phyloP scores from a whole-genome alignment of 2,888 invertebrate genomes.

The Scaptomyza cyrtandrae region DNA sequence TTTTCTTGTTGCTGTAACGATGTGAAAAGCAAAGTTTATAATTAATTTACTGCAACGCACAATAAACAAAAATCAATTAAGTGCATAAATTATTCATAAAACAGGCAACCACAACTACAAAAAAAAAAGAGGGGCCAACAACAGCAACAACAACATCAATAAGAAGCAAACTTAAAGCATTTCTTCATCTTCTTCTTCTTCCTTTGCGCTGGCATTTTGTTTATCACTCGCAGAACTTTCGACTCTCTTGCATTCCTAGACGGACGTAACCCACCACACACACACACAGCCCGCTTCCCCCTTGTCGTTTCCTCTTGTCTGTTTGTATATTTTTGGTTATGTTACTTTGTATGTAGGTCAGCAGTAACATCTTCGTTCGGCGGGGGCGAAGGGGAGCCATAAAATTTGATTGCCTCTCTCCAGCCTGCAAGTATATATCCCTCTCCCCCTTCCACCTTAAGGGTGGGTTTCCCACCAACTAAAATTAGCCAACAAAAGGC shows the following conservation, averaged over 20 bases:
- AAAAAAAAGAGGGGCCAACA: slow-evolving; percentile 17
- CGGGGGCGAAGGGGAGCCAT: slow-evolving; percentile 35
- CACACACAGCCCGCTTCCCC: not conserved
- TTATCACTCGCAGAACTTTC: slow-evolving; percentile 51
- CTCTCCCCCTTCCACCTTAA: slow-evolving; percentile 12
- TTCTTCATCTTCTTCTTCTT: slow-evolving; percentile 7
- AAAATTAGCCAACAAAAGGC: slow-evolving; percentile 54
- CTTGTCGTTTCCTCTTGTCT: not conserved
- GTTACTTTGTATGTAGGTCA: slow-evolving; percentile 53
- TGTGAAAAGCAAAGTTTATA: slow-evolving; percentile 53
- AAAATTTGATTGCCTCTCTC: slow-evolving; percentile 55
- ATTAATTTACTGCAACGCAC: slow-evolving; percentile 68
- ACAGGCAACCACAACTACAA: slow-evolving; percentile 28
- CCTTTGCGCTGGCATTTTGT: slow-evolving; percentile 50
- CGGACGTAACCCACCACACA: not conserved
- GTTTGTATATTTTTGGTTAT: slow-evolving; percentile 9
- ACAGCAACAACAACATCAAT: slow-evolving; percentile 32
- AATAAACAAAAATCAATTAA: slow-evolving; percentile 77
- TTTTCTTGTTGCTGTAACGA: slow-evolving; percentile 27
- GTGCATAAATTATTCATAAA: slow-evolving; percentile 76
- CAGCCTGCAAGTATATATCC: slow-evolving; percentile 4
- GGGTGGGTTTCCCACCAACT: slow-evolving; percentile 44
- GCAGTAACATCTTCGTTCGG: slow-evolving; percentile 54
- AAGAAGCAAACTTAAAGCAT: slow-evolving; percentile 52
- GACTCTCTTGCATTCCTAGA: slow-evolving; percentile 46